phyloP scores from a whole-genome alignment of 2,888 invertebrate genomes.

The Hirtodrosophila cameraria region DNA sequence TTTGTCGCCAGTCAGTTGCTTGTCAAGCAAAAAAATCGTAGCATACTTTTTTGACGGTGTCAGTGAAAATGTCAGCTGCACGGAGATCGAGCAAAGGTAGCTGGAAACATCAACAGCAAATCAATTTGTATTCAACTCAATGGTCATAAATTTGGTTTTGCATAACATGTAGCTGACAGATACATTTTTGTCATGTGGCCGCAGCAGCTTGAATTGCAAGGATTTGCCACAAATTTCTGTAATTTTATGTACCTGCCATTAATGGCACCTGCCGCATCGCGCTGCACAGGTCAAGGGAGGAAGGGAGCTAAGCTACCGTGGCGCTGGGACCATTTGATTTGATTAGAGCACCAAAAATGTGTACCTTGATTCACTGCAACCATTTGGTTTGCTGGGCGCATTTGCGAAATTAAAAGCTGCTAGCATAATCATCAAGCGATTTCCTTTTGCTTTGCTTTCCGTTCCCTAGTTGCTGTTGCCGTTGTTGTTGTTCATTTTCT shows the following conservation, averaged over 20 bases:
- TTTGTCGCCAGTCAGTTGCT: constrained; percentile 48
- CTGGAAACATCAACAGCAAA: constrained; percentile 19
- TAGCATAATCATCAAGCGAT: constrained; percentile 69
- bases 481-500: constrained; percentile 6
- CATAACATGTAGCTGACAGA: constrained; percentile 51
- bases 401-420: constrained; percentile 73
- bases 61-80: constrained; percentile 6
- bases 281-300: not conserved
- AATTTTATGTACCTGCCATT: constrained; percentile 53
- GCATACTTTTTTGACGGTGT: constrained; percentile 19
- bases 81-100: not conserved
- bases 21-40: constrained; percentile 38
- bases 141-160: constrained; percentile 62
- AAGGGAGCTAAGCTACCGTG: not conserved
- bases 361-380: constrained; percentile 46
- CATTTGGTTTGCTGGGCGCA: constrained; percentile 33
- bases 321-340: constrained; percentile 42
- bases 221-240: constrained; percentile 50
- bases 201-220: constrained; percentile 57
- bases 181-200: constrained; percentile 50
- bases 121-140: constrained; percentile 59
- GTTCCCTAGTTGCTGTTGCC: constrained; percentile 1
- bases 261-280: constrained; percentile 56
- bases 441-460: constrained; percentile 28
- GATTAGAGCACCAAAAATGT: constrained; percentile 46